Evolutionary conservation across 2,888 invertebrate species (phyloP).

Genomic region (Tenodera sinensis): DNA sequence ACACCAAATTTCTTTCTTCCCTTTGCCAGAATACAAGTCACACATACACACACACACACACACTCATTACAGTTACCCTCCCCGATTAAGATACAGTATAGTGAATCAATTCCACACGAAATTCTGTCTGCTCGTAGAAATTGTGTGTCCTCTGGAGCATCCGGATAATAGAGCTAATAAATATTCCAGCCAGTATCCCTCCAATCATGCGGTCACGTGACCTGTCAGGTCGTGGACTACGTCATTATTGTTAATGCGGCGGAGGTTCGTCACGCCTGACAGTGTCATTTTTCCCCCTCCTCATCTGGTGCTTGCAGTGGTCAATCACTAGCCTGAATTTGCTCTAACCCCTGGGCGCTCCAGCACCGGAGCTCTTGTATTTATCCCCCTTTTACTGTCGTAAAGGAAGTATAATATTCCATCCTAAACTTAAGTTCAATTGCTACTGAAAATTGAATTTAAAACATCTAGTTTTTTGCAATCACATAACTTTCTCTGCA

Average conservation of each 20-base stretch:
- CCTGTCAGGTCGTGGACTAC: neutral
- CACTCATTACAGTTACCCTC: neutral
- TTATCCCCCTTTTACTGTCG: too few species aligned
- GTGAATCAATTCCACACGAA: neutral
- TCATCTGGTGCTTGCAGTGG: neutral
- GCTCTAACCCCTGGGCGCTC: neutral
- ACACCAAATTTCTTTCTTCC: neutral
- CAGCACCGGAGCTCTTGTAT: too few species aligned
- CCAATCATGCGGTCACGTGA: neutral
- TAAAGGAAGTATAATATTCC: too few species aligned
- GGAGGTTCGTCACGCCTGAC: neutral
- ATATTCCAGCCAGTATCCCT: neutral
- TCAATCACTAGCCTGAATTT: neutral
- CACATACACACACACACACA: neutral
- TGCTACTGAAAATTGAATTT: too few species aligned
- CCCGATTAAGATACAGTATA: neutral
- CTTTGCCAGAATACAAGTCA: neutral
- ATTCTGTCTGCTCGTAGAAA: neutral
- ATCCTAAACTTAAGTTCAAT: too few species aligned
- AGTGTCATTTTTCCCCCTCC: neutral
- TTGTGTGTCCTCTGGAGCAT: neutral
- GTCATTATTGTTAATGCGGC: neutral
- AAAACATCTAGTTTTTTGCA: too few species aligned
- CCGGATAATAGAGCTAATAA: constrained; percentile 4
- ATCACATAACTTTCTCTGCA: too few species aligned